Evolutionary conservation across 2,113 vertebrate genomes (phyloP).

Genomic region (Leucoraja erinaceus): DNA sequence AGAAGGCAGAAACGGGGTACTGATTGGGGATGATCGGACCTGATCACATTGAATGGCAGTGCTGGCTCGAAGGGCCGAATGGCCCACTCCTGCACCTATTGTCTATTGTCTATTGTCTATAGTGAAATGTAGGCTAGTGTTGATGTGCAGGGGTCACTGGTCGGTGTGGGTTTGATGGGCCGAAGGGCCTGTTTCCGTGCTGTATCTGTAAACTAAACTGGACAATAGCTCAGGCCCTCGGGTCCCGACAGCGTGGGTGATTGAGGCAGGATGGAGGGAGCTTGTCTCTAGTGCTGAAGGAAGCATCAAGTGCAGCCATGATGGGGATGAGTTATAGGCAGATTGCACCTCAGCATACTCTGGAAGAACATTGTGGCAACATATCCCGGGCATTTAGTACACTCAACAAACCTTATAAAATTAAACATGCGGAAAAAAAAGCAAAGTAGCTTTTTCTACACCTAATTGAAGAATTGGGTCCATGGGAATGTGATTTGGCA

Average conservation of each 20-base stretch:
- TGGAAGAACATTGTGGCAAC: background rate
- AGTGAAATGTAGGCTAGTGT: no score
- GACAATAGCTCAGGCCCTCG: no score
- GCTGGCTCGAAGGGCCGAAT: no score
- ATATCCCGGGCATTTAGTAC: background rate
- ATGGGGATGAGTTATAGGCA: background rate
- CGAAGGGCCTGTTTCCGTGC: no score
- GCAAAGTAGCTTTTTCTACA: background rate
- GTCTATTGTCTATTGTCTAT: no score
- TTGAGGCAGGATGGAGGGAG: background rate
- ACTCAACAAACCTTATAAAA: conserved; percentile 15
- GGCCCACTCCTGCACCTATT: no score
- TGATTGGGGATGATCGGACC: no score
- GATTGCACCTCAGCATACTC: background rate
- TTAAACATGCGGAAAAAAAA: background rate
- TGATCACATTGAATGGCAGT: no score
- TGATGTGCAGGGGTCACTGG: no score
- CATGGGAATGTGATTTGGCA: conserved; percentile 46
- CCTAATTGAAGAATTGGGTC: background rate
- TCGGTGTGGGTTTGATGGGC: no score
- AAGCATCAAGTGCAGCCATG: background rate
- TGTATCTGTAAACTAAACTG: no score
- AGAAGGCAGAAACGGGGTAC: no score
- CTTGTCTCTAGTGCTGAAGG: background rate
- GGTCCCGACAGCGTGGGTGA: background rate